These are phyloP conservation scores for Drosophila nigritarsus DNA, from an alignment of 2,888 invertebrate species.

Conservation along the genomic window DNA sequence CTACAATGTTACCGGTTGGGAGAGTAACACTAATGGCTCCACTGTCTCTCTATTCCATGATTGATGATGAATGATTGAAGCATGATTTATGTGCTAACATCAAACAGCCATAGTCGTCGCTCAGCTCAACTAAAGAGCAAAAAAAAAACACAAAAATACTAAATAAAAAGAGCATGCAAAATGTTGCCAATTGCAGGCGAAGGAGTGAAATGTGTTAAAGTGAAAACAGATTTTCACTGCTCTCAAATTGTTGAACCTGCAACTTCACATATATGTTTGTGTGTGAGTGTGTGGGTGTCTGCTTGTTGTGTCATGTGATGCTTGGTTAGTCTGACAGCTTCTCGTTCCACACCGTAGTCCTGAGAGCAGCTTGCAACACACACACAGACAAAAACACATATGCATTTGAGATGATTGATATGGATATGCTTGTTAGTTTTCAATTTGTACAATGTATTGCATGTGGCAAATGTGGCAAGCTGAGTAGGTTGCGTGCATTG, in stretches of 20 bases:
- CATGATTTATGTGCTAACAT: conserved; percentile 53
- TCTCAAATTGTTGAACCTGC: conserved; percentile 40
- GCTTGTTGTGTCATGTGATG: conserved; percentile 57
- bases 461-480: conserved; percentile 19
- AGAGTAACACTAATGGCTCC: conserved; percentile 6
- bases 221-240: conserved; percentile 55
- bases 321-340: conserved; percentile 69
- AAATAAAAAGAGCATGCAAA: conserved; percentile 1
- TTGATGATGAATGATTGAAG: conserved; percentile 79
- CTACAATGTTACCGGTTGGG: not conserved
- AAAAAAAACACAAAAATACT: not conserved
- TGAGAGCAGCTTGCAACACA: conserved; percentile 23
- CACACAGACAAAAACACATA: conserved; percentile 8
- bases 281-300: conserved; percentile 21
- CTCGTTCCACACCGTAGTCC: conserved; percentile 45
- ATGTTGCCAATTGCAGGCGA: conserved; percentile 44
- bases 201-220: conserved; percentile 58
- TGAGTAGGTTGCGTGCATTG: conserved; percentile 2
- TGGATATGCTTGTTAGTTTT: conserved; percentile 1
- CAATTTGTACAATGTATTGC: conserved; percentile 13
- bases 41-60: conserved; percentile 43
- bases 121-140: not conserved
- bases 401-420: conserved; percentile 6
- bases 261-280: conserved; percentile 16
- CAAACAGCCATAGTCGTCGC: conserved; percentile 20